Percentiles rank a stretch among this genome's conserved stretches.
These are phyloP conservation scores for Drosophila asahinai DNA, from an alignment of 1,140 invertebrate genomes.

Conservation along the genomic window DNA sequence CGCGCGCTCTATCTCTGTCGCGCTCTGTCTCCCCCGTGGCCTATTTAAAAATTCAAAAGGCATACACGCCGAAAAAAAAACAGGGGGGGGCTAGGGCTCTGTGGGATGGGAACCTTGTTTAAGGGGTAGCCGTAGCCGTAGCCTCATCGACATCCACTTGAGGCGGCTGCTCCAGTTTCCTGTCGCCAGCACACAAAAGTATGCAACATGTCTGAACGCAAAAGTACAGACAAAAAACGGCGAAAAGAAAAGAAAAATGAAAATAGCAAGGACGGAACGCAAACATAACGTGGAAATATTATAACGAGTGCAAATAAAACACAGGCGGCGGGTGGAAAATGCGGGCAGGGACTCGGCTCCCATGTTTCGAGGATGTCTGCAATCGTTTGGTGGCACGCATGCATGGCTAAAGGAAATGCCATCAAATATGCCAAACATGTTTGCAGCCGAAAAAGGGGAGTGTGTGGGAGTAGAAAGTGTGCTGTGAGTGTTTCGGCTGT, in stretches of 20 bases:
- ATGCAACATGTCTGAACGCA: conserved; percentile 70
- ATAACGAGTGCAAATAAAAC: conserved; percentile 80
- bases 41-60: conserved; percentile 80
- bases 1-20: conserved; percentile 23
- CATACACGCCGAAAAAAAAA: conserved; percentile 60
- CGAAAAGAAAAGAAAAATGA: conserved; percentile 15
- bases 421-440: conserved; percentile 83
- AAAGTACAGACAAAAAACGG: background rate
- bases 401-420: conserved; percentile 77
- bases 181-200: conserved; percentile 56
- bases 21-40: conserved; percentile 35
- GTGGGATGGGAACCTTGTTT: conserved; percentile 1
- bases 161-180: conserved; percentile 71
- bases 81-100: background rate
- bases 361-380: conserved; percentile 27
- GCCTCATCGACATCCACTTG: conserved; percentile 65
- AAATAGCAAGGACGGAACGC: conserved; percentile 16
- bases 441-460: conserved; percentile 19
- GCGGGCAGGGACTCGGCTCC: background rate
- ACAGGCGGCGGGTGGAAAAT: conserved; percentile 29
- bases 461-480: background rate
- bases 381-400: conserved; percentile 60
- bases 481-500: background rate
- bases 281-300: conserved; percentile 52
- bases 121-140: conserved; percentile 9